Evolutionary conservation across 2,113 vertebrate genomes (phyloP).

Genomic region (Hymenochirus boettgeri): DNA sequence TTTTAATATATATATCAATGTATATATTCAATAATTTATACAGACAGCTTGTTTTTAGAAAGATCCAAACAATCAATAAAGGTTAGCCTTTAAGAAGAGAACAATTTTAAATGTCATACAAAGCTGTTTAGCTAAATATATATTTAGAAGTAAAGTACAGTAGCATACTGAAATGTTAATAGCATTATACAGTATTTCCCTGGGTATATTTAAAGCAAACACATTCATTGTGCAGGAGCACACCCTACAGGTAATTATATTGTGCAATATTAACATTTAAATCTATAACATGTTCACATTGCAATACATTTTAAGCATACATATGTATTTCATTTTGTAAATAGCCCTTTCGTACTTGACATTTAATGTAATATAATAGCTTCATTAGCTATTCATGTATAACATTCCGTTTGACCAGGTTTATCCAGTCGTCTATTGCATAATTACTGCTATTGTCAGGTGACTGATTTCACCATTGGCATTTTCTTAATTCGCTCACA

Average conservation of each 20-base stretch:
- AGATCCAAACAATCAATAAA: conserved; percentile 33
- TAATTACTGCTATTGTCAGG: no score
- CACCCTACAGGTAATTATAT: conserved; percentile 9
- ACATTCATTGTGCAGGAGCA: conserved; percentile 16
- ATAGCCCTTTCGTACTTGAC: no score
- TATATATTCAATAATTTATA: conserved; percentile 15
- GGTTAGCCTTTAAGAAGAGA: conserved; percentile 20
- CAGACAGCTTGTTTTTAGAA: conserved; percentile 12
- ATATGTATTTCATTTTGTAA: no score
- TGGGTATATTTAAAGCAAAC: neutral
- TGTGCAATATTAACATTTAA: no score
- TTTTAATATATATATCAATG: conserved; percentile 5
- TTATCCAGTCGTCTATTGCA: no score
- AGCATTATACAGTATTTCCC: conserved; percentile 3
- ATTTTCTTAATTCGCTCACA: no score
- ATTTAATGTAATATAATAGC: no score
- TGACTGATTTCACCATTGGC: no score
- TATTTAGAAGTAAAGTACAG: conserved; percentile 14
- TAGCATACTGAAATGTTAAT: conserved; percentile 21
- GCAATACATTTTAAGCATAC: no score
- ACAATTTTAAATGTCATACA: conserved; percentile 26
- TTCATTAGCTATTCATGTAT: no score
- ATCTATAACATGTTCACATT: no score
- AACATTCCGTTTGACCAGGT: no score
- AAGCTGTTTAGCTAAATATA: conserved; percentile 11